phyloP scores from a whole-genome alignment of 2,888 invertebrate genomes.

The Microdon myrmicae region DNA sequence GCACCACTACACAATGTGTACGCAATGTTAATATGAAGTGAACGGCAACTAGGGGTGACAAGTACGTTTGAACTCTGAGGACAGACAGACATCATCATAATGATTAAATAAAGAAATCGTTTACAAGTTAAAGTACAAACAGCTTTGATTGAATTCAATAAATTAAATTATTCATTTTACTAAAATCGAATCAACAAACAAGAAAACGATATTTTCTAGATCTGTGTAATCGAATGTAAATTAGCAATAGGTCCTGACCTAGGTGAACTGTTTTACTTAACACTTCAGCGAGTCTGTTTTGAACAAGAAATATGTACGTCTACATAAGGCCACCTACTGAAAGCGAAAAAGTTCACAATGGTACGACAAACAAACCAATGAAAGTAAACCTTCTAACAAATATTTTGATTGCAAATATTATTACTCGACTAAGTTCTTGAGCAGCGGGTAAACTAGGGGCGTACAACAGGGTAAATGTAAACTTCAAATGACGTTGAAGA shows the following conservation, averaged over 20 bases:
- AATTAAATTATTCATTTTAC: not conserved
- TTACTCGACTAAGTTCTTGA: slow-evolving; percentile 49
- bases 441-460: slow-evolving; percentile 45
- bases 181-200: slow-evolving; percentile 10
- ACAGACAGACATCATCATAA: no score
- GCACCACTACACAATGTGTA: slow-evolving; percentile 42
- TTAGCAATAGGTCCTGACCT: slow-evolving; percentile 47
- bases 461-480: slow-evolving; percentile 41
- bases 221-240: slow-evolving; percentile 43
- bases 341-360: slow-evolving; percentile 52
- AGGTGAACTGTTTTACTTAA: slow-evolving; percentile 34
- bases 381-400: slow-evolving; percentile 53
- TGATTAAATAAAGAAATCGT: no score
- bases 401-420: slow-evolving; percentile 55
- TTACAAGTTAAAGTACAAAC: no score
- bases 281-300: slow-evolving; percentile 35
- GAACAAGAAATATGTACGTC: slow-evolving; percentile 28
- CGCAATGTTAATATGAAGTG: slow-evolving; percentile 23
- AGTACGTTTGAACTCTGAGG: no score
- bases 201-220: slow-evolving; percentile 16
- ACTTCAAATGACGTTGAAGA: slow-evolving; percentile 47
- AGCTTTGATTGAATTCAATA: no score
- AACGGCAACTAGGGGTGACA: slow-evolving; percentile 4
- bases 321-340: slow-evolving; percentile 41
- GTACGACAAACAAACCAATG: slow-evolving; percentile 49